These are phyloP conservation scores for Lepetodrilus schrolli DNA, from an alignment of 2,888 invertebrate genomes.

Conservation along the genomic window DNA sequence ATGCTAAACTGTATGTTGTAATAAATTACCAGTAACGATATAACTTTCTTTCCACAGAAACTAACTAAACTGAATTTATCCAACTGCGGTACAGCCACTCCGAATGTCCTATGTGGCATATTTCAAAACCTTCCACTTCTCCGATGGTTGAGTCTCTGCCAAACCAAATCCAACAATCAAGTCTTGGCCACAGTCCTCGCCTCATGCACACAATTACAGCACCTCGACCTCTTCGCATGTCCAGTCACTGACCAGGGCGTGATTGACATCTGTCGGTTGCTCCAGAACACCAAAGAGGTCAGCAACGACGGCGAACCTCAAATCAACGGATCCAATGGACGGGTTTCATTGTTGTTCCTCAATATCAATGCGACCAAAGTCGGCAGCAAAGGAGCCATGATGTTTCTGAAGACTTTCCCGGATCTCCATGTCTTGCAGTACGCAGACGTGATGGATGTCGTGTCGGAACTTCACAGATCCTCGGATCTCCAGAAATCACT, in stretches of 20 bases:
- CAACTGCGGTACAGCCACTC: constrained; percentile 28
- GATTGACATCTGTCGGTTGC: constrained; percentile 37
- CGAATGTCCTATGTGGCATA: constrained; percentile 42
- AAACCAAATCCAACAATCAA: constrained; percentile 54
- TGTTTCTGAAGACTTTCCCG: constrained; percentile 25
- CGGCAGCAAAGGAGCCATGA: constrained; percentile 30
- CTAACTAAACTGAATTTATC: constrained; percentile 48
- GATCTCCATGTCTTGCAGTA: constrained; percentile 29
- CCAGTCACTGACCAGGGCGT: constrained; percentile 46
- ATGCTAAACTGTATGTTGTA: no score
- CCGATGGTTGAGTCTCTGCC: constrained; percentile 42
- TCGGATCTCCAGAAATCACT: not conserved
- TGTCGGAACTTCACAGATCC: constrained; percentile 17
- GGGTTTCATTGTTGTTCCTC: constrained; percentile 6
- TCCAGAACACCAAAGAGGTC: constrained; percentile 29
- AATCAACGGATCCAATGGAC: not conserved
- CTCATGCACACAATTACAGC: constrained; percentile 31
- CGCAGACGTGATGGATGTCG: constrained; percentile 35
- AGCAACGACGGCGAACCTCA: constrained; percentile 23
- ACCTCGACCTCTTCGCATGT: constrained; percentile 42
- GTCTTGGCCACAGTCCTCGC: constrained; percentile 47
- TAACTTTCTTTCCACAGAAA: constrained; percentile 46
- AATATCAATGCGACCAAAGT: constrained; percentile 38
- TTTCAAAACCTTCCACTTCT: constrained; percentile 43
- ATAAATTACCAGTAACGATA: no score